These are phyloP conservation scores for Rhinichthys osculus DNA, from an alignment of 2,797 vertebrate species.

Conservation along the genomic window DNA sequence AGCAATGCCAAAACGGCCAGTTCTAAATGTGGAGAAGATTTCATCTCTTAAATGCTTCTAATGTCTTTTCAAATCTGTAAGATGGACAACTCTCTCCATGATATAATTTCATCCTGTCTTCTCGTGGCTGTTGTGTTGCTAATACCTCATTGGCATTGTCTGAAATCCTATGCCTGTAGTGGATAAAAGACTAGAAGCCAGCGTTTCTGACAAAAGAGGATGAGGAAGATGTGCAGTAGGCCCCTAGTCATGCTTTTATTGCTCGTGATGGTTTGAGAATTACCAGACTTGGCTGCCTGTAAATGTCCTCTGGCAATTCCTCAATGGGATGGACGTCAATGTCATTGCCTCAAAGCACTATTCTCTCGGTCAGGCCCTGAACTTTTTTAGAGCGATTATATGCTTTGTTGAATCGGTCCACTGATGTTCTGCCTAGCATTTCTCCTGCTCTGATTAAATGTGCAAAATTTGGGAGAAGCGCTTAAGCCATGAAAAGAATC, in stretches of 20 bases:
- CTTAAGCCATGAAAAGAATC: conserved; percentile 44
- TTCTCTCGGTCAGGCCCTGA: conserved; percentile 23
- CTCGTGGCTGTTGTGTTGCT: conserved; percentile 19
- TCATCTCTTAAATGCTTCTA: conserved; percentile 37
- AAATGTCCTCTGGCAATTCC: conserved; percentile 48
- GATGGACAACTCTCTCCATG: conserved; percentile 10
- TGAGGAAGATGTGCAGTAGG: conserved; percentile 28
- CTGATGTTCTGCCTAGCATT: conserved; percentile 38
- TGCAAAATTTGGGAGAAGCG: conserved; percentile 14
- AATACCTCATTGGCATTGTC: conserved; percentile 33
- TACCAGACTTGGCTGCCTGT: conserved; percentile 47
- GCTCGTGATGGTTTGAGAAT: conserved; percentile 44
- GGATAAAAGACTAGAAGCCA: conserved; percentile 27
- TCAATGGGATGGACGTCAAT: conserved; percentile 43
- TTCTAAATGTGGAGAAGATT: background rate
- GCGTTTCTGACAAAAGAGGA: conserved; percentile 33
- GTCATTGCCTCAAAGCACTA: conserved; percentile 39
- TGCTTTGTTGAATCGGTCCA: conserved; percentile 40
- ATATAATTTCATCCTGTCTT: conserved; percentile 11
- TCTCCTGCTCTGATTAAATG: conserved; percentile 38
- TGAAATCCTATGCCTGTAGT: conserved; percentile 8
- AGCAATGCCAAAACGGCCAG: background rate
- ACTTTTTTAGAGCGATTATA: conserved; percentile 49
- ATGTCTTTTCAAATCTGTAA: conserved; percentile 40
- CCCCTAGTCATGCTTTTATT: conserved; percentile 43